phyloP scores from a whole-genome alignment of 2,113 vertebrate genomes.

The Chaenogobius annularis region DNA sequence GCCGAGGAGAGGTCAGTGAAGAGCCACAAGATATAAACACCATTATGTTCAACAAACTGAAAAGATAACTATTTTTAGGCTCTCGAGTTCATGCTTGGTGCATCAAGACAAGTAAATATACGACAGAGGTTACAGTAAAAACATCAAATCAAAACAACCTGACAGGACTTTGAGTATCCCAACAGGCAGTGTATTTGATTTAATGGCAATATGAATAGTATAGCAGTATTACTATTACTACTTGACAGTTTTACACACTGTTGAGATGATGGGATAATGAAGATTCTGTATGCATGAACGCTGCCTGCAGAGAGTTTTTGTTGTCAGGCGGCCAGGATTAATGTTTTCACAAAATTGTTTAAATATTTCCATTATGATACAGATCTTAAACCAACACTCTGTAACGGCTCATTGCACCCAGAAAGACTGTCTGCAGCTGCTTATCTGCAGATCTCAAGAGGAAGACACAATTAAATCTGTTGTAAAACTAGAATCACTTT shows the following conservation, averaged over 20 bases:
- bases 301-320: slow-evolving; percentile 30
- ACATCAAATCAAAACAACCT: background rate
- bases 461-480: background rate
- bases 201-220: too few relatives aligned
- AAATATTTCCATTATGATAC: slow-evolving; percentile 19
- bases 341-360: slow-evolving; percentile 17
- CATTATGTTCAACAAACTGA: slow-evolving; percentile 47
- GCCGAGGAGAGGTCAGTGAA: slow-evolving; percentile 20
- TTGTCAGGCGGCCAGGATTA: slow-evolving; percentile 13
- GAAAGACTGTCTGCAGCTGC: background rate
- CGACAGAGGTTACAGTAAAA: background rate
- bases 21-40: slow-evolving; percentile 64
- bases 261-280: background rate
- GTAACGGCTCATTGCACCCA: slow-evolving; percentile 17
- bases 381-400: slow-evolving; percentile 2
- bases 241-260: background rate
- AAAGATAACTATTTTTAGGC: slow-evolving; percentile 51
- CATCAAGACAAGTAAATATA: slow-evolving; percentile 31
- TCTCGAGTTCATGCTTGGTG: slow-evolving; percentile 60
- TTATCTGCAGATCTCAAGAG: background rate
- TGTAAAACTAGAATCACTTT: background rate
- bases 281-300: slow-evolving; percentile 6
- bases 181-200: too few relatives aligned
- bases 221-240: slow-evolving; percentile 19
- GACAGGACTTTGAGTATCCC: slow-evolving; percentile 1